These are phyloP conservation scores for Melanotaenia boesemani DNA, from an alignment of 2,797 vertebrate species.

Conservation along the genomic window DNA sequence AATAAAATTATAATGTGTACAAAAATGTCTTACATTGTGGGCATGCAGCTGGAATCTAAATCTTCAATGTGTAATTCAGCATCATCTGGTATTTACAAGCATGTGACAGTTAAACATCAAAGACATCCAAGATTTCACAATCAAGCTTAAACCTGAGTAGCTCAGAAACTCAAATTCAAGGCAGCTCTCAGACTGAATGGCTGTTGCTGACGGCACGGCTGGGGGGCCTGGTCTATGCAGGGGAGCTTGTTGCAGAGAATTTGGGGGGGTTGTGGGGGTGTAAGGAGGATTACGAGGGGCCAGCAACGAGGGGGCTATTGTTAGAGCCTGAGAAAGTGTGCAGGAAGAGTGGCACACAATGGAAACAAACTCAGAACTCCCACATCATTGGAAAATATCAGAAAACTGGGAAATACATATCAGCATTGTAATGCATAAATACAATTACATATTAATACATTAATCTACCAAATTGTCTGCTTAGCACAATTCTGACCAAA, in stretches of 20 bases:
- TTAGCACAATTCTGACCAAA: conserved; percentile 57
- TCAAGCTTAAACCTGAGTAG: conserved; percentile 36
- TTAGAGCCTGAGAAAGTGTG: conserved; percentile 82
- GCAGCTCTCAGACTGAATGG: conserved; percentile 44
- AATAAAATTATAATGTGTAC: conserved; percentile 19
- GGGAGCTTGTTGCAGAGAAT: conserved; percentile 45
- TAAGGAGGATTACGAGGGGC: conserved; percentile 78
- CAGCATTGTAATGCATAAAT: conserved; percentile 24
- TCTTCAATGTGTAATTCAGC: conserved; percentile 3
- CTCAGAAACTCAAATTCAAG: conserved; percentile 46
- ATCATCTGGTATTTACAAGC: conserved; percentile 6
- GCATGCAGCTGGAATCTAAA: not conserved
- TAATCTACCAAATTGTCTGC: conserved; percentile 36
- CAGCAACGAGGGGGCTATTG: conserved; percentile 72
- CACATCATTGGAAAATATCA: conserved; percentile 52
- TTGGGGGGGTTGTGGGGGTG: conserved; percentile 16
- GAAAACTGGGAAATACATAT: conserved; percentile 58
- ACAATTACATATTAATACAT: conserved; percentile 16
- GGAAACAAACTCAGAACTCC: conserved; percentile 45
- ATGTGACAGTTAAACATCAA: conserved; percentile 22
- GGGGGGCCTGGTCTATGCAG: conserved; percentile 55
- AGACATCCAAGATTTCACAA: conserved; percentile 23
- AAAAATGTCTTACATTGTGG: not conserved
- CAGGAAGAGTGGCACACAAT: conserved; percentile 67
- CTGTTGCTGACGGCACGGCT: conserved; percentile 65